Conservation (phyloP, 2,113 vertebrate species). For the Bostrychus sinensis region DNA sequence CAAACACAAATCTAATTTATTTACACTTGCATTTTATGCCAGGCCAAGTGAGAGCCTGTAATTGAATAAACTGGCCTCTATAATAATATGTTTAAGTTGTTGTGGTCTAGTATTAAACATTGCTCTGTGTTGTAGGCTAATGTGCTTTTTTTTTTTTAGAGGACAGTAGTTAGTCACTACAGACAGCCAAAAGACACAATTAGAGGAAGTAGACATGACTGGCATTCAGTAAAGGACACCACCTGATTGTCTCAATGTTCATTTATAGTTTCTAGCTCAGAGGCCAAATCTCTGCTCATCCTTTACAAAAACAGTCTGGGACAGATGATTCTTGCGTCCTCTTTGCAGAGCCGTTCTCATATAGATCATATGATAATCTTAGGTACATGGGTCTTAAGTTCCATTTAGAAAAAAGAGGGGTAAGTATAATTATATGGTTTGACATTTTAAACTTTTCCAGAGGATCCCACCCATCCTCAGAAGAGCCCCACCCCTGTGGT, state of each 20-base stretch:
- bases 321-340: conserved; percentile 35
- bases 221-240: conserved; percentile 1
- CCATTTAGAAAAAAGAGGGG: conserved; percentile 47
- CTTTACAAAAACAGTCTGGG: conserved; percentile 26
- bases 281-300: not conserved
- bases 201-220: not conserved
- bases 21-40: not conserved
- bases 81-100: not conserved
- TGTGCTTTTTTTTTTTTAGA: not conserved
- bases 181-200: not conserved
- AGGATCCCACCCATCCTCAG: conserved; percentile 42
- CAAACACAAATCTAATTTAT: conserved; percentile 1
- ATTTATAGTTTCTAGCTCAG: conserved; percentile 33
- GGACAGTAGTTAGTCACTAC: not conserved
- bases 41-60: not conserved
- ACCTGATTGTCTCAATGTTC: not conserved
- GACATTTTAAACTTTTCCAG: conserved; percentile 16
- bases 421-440: conserved; percentile 54
- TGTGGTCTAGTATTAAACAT: not conserved
- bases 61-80: not conserved
- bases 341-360: conserved; percentile 39
- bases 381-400: conserved; percentile 34
- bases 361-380: conserved; percentile 22
- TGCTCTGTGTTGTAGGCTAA: not conserved
- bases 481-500: conserved; percentile 24